A percentile compares a stretch with the other conserved stretches of the same genome.
Evolutionary conservation across 2,113 vertebrate genomes (phyloP).

Genomic region (Ivindomyrus marchei): DNA sequence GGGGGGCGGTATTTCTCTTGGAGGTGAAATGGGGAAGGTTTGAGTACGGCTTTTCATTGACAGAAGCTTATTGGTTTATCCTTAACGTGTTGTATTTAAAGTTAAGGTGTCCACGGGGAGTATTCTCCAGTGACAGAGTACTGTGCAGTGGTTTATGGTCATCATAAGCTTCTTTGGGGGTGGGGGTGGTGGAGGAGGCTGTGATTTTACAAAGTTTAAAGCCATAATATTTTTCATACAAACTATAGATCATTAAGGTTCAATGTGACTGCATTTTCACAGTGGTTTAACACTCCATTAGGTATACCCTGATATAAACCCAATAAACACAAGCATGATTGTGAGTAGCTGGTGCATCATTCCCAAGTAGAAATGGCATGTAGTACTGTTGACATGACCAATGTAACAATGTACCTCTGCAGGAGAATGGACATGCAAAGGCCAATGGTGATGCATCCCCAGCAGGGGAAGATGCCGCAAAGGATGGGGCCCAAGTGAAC

Average conservation of each 20-base stretch:
- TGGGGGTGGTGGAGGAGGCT: neutral
- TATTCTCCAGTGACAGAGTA: neutral
- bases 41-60: neutral
- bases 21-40: neutral
- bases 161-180: neutral
- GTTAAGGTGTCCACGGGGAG: neutral
- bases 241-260: neutral
- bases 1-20: too few relatives aligned
- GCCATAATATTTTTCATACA: neutral
- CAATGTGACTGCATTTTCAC: neutral
- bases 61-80: neutral
- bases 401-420: constrained; percentile 1
- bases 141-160: neutral
- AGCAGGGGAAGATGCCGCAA: constrained; percentile 64
- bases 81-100: neutral
- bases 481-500: constrained; percentile 76
- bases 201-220: neutral
- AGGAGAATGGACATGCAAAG: constrained; percentile 86
- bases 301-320: neutral
- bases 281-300: neutral
- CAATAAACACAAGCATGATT: neutral
- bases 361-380: neutral
- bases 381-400: neutral
- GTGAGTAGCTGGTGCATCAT: neutral
- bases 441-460: constrained; percentile 71